A percentile compares a stretch with the other conserved stretches of the same genome.
Conservation (phyloP, 2,888 invertebrate genomes). For the Rhaphigaster nebulosa region DNA sequence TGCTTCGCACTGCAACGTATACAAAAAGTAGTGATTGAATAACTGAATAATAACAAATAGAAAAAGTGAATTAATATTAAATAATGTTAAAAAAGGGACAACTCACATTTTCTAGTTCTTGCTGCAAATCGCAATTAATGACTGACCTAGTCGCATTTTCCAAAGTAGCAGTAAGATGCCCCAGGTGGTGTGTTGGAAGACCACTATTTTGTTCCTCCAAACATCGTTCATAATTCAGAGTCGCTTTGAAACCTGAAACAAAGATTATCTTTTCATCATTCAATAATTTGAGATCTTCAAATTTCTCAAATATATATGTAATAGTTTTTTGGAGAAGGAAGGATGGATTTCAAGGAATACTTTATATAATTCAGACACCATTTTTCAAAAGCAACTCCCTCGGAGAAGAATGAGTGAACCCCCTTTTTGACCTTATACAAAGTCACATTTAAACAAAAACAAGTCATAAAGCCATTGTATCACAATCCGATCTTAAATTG, state of each 20-base stretch:
- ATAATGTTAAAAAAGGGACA: neutral
- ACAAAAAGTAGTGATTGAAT: neutral
- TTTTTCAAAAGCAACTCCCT: too few relatives aligned
- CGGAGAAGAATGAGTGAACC: too few relatives aligned
- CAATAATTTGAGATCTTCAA: neutral
- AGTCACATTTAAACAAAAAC: too few relatives aligned
- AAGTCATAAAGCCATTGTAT: too few relatives aligned
- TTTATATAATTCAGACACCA: too few relatives aligned
- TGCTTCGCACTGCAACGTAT: constrained; percentile 86
- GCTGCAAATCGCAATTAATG: constrained; percentile 85
- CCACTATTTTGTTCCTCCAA: constrained; percentile 71
- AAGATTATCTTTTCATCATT: neutral
- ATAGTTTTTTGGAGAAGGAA: too few relatives aligned
- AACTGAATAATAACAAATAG: neutral
- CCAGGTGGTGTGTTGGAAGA: constrained; percentile 56
- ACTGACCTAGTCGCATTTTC: constrained; percentile 71
- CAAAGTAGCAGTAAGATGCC: constrained; percentile 34
- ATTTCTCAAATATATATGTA: neutral
- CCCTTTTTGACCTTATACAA: too few relatives aligned
- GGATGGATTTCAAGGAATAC: too few relatives aligned
- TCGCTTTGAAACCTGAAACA: constrained; percentile 82
- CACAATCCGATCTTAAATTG: too few relatives aligned
- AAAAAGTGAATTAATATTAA: neutral
- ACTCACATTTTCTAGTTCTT: constrained; percentile 90
- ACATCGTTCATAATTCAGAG: constrained; percentile 85